Base-by-base conservation (phyloP, 2,113 vertebrate species). In the Pan paniscus region DNA sequence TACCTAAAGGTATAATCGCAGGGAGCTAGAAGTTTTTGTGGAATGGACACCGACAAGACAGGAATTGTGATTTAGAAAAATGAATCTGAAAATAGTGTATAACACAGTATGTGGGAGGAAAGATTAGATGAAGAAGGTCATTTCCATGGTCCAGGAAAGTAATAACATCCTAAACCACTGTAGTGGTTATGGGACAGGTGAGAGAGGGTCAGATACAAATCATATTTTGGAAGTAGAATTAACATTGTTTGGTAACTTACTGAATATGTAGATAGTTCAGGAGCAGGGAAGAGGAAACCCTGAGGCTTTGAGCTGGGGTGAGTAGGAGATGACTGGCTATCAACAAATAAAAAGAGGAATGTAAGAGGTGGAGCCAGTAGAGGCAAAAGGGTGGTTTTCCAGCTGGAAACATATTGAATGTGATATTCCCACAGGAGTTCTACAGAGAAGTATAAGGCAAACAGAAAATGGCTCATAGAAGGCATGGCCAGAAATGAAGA, bases 201-300 rank as follows among this genome's bases (percentile, higher is more conserved):
- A 79, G 10, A 85, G 93, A 76, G 43, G 14, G 23, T 79, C 17
- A 88, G 40, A 6, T 11, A 57, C 20, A 72, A 85, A 76, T 91
- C 80, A 75, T 50, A 89, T 68, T 92, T 92, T 94, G 25, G 20
- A 90, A 50, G 30, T 38, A 72, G 5, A 94, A 78, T 89, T 94
- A 79, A 72, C 64, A 94, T 79, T 43, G 35, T 57, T 95, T 61
- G 18, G 27, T 23, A 89, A 75, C 13, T 38, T 93, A 61, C 3
- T 87, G 43, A 82, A 61, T 40, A 73, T 57, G 61, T 57, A 64
- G 17, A 11, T 57, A 89, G 9, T 67, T 88, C 32, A 52, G 30
- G 8, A 78, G 8, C 30, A 79, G 27, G 12, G 8, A 25, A 80
- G 20, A 87, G 23, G 32, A 52, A 16, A n/a, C n/a, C 48, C 92